Evolutionary conservation across 2,113 vertebrate species (phyloP).

Genomic region (Zosterops hypoxanthus): DNA sequence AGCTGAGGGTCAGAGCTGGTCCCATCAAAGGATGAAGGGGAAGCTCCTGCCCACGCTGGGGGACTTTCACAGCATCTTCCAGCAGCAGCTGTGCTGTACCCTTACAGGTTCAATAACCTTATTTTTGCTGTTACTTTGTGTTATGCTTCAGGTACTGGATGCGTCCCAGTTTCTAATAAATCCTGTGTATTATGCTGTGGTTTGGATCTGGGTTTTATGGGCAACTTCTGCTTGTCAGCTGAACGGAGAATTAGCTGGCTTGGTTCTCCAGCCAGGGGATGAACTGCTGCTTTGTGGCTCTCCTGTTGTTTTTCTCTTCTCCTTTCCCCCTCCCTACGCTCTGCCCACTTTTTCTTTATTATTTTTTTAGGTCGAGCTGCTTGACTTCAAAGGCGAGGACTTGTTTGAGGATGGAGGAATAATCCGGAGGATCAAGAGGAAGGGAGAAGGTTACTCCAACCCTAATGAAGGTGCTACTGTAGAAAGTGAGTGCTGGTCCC

Average conservation of each 20-base stretch:
- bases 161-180: constrained; percentile 41
- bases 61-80: constrained; percentile 19
- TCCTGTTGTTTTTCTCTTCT: constrained; percentile 30
- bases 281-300: constrained; percentile 38
- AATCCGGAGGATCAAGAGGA: constrained; percentile 89
- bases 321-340: not conserved
- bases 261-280: not conserved
- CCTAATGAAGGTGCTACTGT: constrained; percentile 91
- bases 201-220: constrained; percentile 41
- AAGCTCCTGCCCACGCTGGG: not conserved
- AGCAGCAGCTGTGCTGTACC: not conserved
- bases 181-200: constrained; percentile 5
- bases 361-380: constrained; percentile 85
- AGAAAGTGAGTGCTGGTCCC: constrained; percentile 77
- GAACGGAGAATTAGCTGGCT: constrained; percentile 17
- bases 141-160: constrained; percentile 46
- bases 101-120: constrained; percentile 36
- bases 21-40: not conserved
- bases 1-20: not conserved
- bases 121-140: constrained; percentile 39
- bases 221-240: constrained; percentile 44
- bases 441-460: constrained; percentile 89
- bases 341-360: not conserved
- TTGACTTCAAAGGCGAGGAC: constrained; percentile 90
- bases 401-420: constrained; percentile 91